Conservation (phyloP, 2,113 vertebrate species). For the Microcebus jonahi region DNA sequence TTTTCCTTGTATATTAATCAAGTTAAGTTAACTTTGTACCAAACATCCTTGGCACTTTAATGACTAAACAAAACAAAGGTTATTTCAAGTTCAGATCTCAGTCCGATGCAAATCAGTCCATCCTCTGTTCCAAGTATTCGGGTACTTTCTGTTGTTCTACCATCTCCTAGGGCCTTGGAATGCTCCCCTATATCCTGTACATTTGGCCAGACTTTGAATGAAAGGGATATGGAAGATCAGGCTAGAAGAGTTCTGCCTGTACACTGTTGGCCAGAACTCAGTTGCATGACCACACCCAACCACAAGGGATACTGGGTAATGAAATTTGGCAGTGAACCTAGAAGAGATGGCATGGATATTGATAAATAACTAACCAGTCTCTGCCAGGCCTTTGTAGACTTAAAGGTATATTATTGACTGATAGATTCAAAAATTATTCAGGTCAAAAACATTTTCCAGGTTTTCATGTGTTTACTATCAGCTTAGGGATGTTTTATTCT, state of each 20-base stretch:
- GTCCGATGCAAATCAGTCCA: accelerated
- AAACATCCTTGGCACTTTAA: neutral
- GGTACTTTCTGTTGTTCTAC: neutral
- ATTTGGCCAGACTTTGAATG: neutral
- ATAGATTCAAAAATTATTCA: neutral
- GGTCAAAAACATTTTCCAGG: neutral
- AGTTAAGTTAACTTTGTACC: neutral
- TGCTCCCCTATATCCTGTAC: neutral
- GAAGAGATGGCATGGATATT: neutral
- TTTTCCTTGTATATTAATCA: neutral
- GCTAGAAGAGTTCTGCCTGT: neutral
- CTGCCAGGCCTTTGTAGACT: neutral
- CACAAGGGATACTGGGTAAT: neutral
- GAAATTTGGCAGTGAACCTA: neutral
- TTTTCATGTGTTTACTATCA: neutral
- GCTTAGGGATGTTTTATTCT: neutral
- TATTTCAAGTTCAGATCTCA: neutral
- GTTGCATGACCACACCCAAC: neutral
- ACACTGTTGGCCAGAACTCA: neutral
- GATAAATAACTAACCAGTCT: neutral
- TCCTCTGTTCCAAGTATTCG: neutral
- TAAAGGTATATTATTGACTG: neutral
- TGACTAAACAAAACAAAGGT: neutral
- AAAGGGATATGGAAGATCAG: neutral
- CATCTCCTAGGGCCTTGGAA: neutral